Evolutionary conservation across 30 jellyfish, hydroid and myxozoan species (phyloP), one percentile per base, ranked within the genome.

Genomic region (Hydra vulgaris): DNA sequence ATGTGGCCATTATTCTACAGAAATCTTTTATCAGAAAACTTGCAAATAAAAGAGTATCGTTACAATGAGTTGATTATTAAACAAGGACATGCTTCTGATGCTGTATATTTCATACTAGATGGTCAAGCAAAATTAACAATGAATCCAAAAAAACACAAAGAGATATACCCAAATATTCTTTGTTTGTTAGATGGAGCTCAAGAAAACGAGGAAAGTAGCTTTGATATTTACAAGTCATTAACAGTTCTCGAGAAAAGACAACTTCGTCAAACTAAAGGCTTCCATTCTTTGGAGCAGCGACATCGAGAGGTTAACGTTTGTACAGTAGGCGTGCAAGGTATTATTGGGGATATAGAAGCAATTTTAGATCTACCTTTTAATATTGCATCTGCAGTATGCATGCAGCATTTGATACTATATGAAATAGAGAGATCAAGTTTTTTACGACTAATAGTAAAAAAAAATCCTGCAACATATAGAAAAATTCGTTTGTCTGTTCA

Each of bases 1-100:
- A 73, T 77, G 74, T 91, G 98, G 98, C 95, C 98, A 1, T 53
- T 89, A 21, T 86, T 96, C 53, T 91, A 91, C 81, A 82, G 95
- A 55, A 86, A 91, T 74, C 84, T 91, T 72, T 73, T 91, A 54
- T 82, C 94, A 4, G 98, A 91, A 73, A 87, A 90, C 73, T 72
- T 91, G 74, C 98, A 91, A 23, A 75, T 81, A 56, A 76, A 88
- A 73, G 76, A 71, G 66, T 88, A 86, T 26, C 76, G 80, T 25
- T 91, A 25, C 56, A 96, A 96, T 17, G 98, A 87, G 74, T 27
- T 61, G 27, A 77, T 91, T 25, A 84, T 77, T 26, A 81, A 69
- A 71, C 98, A 91, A 80, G 98, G 98, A 18, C 80, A 81, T 3
- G 82, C 74, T 12, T 84, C 83, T 23, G 77, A 56, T 21, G 71